Percentiles rank a stretch among this genome's conserved stretches.
Conservation (phyloP, 2,113 vertebrate genomes). For the Copsychus sechellarum region DNA sequence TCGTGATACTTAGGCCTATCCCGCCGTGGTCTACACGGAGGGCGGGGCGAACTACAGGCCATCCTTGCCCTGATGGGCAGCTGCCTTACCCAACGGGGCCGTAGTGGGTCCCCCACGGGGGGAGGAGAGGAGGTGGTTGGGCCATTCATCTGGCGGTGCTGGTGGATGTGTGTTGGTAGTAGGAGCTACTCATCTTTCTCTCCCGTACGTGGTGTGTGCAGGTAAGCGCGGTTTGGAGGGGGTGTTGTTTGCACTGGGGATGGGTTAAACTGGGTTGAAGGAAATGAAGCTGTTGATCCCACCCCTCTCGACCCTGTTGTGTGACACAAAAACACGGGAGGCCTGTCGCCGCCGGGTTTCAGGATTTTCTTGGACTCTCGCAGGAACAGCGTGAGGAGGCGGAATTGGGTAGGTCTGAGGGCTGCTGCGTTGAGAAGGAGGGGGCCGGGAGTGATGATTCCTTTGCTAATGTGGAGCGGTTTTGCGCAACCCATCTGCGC, state of each 20-base stretch:
- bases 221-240: background rate
- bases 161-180: background rate
- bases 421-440: background rate
- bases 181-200: background rate
- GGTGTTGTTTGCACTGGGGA: background rate
- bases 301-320: background rate
- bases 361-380: background rate
- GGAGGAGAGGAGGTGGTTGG: background rate
- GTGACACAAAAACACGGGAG: background rate
- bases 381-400: background rate
- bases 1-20: background rate
- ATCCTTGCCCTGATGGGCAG: background rate
- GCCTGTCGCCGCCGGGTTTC: background rate
- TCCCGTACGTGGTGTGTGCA: background rate
- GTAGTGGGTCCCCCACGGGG: background rate
- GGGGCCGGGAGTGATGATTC: background rate
- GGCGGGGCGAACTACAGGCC: constrained; percentile 7
- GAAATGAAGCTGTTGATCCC: background rate
- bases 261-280: background rate
- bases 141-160: background rate
- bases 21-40: background rate
- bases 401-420: background rate
- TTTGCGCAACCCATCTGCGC: background rate
- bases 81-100: background rate
- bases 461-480: background rate